Evolutionary conservation across 2,113 vertebrate species (phyloP), one percentile per base, ranked within the genome.

Genomic region (Ceyx margarethae): DNA sequence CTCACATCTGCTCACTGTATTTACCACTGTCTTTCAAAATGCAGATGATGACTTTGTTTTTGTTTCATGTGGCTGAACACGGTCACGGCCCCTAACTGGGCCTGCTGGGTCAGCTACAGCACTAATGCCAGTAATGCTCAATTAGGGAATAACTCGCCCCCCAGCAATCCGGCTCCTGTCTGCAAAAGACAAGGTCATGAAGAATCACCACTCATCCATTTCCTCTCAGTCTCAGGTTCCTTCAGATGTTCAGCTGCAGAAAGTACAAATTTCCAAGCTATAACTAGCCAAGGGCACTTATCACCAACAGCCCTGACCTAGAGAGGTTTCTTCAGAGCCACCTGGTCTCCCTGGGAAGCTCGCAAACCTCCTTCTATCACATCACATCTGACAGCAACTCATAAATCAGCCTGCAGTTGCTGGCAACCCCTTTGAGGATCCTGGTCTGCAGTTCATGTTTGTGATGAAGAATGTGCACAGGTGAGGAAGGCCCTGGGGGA

Each of bases 381-480:
- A 31, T 26, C 10, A 0, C 66, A 66, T 50, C 89, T 74, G 79
- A 87, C 94, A 87, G 75, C 81, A 80, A 5, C 87, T 82, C 81
- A 43, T 95, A 91, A 94, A 96, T 96, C 96, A 87, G 46, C 58
- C 43, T 1, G 8, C 71, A 68, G 81, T 9, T 35, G 20, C 79
- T 64, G 91, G 85, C 89, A 91, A 22, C 64, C 56, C 64, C 94
- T 96, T 77, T 60, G 89, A 93, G 87, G 79, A 23, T n/a, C 31
- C 51, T 9, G 50, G 76, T 13, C 74, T 21, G 40, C 50, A 8
- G 67, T 79, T 68, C 62, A 66, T 1, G 1, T 67, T 88, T 33
- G 84, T 1, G 1, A 10, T 33, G 78, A 42, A 72, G 66, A 7
- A 23, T 16, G 50, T 7, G 75, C 18, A 3, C 94, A 95, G 92